Percentiles rank a stretch among this genome's conserved stretches.
phyloP scores from a whole-genome alignment of 2,888 invertebrate species.

The Dromius quadrimaculatus region DNA sequence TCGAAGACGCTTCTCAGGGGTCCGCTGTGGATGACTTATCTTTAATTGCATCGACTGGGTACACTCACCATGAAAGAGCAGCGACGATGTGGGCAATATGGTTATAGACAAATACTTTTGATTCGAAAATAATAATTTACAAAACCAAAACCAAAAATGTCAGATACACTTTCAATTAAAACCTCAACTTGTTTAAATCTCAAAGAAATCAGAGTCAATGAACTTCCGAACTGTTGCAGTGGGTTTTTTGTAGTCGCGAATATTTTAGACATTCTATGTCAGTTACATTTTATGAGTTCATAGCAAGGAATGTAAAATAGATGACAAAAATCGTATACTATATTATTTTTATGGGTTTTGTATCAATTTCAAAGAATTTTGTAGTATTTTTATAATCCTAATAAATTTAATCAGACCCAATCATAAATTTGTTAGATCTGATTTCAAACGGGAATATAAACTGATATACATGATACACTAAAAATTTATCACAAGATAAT shows the following conservation, averaged over 20 bases:
- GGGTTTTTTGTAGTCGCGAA: not conserved
- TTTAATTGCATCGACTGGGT: conserved; percentile 48
- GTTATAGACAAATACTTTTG: too few species aligned
- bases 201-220: conserved; percentile 11
- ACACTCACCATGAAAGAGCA: conserved; percentile 18
- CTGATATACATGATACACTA: too few species aligned
- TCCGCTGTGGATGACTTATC: conserved; percentile 46
- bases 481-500: too few species aligned
- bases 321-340: conserved; percentile 19
- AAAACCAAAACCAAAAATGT: too few species aligned
- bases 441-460: too few species aligned
- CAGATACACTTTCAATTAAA: conserved; percentile 46
- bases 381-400: too few species aligned
- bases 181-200: conserved; percentile 39
- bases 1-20: conserved; percentile 47
- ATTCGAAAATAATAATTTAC: too few species aligned
- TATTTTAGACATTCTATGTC: conserved; percentile 21
- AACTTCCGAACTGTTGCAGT: conserved; percentile 22
- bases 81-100: not conserved
- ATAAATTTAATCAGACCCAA: too few species aligned
- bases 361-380: too few species aligned
- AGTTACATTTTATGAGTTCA: conserved; percentile 4
- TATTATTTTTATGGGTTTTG: conserved; percentile 11
- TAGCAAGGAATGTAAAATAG: not conserved
- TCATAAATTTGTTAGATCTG: too few species aligned